Evolutionary conservation across 2,888 invertebrate species (phyloP).

Genomic region (Carpatolechia fugitivella): DNA sequence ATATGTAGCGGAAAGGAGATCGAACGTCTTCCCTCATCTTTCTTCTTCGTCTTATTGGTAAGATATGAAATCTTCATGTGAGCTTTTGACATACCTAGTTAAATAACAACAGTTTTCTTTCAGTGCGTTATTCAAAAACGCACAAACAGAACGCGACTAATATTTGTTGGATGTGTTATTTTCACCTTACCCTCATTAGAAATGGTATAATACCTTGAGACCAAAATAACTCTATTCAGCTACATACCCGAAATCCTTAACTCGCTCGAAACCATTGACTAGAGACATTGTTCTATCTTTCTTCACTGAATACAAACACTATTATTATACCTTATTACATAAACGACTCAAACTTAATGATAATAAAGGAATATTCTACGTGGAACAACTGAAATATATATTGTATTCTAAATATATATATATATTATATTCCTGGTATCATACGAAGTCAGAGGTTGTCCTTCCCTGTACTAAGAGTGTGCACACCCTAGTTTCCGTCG

Average conservation of each 20-base stretch:
- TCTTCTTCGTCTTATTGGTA: too few species aligned
- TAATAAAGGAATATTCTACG: background rate
- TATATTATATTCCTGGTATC: conserved; percentile 13
- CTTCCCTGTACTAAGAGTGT: conserved; percentile 30
- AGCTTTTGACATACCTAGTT: too few species aligned
- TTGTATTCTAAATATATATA: conserved; percentile 20
- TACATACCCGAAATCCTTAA: background rate
- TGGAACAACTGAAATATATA: background rate
- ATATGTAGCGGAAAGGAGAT: too few species aligned
- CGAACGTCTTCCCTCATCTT: too few species aligned
- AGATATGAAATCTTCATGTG: too few species aligned
- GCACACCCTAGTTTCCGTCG: conserved; percentile 65
- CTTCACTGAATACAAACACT: background rate
- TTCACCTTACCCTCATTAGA: too few species aligned
- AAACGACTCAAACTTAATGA: background rate
- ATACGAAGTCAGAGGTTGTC: conserved; percentile 48
- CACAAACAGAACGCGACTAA: too few species aligned
- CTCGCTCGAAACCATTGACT: background rate
- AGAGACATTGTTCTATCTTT: background rate
- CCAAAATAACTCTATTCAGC: too few species aligned
- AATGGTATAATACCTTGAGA: too few species aligned
- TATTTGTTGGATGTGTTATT: too few species aligned
- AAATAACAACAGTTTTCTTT: too few species aligned
- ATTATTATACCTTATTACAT: background rate
- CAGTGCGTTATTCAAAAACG: too few species aligned